Evolutionary conservation across 2,797 vertebrate species (phyloP).

Genomic region (Falco columbarius): DNA sequence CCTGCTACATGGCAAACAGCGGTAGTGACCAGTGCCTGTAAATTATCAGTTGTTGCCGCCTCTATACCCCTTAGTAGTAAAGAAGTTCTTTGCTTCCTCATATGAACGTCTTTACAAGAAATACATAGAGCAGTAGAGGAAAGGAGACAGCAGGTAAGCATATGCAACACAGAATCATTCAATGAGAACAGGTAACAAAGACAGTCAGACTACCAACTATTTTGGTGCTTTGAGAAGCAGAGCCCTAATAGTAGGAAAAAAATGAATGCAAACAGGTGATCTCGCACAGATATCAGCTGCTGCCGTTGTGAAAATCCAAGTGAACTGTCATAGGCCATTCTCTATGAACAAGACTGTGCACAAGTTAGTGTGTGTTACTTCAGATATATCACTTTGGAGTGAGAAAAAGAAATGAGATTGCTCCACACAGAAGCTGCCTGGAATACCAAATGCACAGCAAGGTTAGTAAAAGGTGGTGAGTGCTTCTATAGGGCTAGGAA

Average conservation of each 20-base stretch:
- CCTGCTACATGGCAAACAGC: not conserved
- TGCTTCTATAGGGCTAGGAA: not conserved
- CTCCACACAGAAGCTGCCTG: not conserved
- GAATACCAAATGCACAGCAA: not conserved
- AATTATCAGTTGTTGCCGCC: not conserved
- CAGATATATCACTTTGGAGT: not conserved
- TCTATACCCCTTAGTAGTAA: not conserved
- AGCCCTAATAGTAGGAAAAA: not conserved
- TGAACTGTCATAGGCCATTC: not conserved
- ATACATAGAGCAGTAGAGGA: not conserved
- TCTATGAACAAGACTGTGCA: not conserved
- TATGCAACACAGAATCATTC: not conserved
- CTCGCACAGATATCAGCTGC: not conserved
- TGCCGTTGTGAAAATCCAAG: not conserved
- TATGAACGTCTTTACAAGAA: not conserved
- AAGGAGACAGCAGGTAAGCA: not conserved
- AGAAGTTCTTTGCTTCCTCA: not conserved
- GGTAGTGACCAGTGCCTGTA: accelerated
- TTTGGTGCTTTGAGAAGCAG: not conserved
- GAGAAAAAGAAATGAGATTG: not conserved
- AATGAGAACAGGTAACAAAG: not conserved
- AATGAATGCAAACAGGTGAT: not conserved
- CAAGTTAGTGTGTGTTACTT: not conserved
- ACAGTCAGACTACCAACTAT: not conserved
- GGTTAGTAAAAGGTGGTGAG: not conserved